A percentile compares a stretch with the other conserved stretches of the same genome.
Evolutionary conservation across 2,113 vertebrate species (phyloP).

Genomic region (Gorsachius goisagi): DNA sequence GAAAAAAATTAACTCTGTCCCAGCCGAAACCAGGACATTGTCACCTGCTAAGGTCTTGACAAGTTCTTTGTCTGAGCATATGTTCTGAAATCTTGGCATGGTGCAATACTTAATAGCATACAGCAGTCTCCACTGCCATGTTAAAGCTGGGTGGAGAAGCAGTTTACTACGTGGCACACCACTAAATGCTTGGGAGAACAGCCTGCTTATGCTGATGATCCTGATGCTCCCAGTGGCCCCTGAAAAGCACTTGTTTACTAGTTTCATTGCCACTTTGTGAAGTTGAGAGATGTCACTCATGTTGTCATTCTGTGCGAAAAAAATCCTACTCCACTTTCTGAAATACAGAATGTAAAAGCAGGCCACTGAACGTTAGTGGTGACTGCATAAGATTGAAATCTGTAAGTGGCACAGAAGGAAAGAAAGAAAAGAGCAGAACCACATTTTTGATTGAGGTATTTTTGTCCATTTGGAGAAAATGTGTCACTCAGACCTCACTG

Average conservation of each 20-base stretch:
- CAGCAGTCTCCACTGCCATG: background rate
- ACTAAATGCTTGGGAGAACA: background rate
- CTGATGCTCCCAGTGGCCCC: background rate
- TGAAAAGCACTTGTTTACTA: conserved; percentile 39
- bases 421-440: background rate
- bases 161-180: background rate
- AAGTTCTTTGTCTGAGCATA: background rate
- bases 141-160: background rate
- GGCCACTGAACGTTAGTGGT: background rate
- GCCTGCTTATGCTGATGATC: background rate
- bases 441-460: background rate
- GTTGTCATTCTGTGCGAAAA: background rate
- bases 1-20: too few relatives aligned
- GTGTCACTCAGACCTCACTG: background rate
- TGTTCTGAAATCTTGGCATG: background rate
- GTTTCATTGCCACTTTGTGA: background rate
- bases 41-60: background rate
- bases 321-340: background rate
- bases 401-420: background rate
- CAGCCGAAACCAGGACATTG: too few relatives aligned
- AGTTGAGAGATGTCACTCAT: background rate
- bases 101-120: background rate
- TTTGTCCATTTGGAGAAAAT: background rate
- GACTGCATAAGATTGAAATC: background rate
- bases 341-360: background rate